phyloP scores from a whole-genome alignment of 2,888 invertebrate species.

The Rutpela maculata region DNA sequence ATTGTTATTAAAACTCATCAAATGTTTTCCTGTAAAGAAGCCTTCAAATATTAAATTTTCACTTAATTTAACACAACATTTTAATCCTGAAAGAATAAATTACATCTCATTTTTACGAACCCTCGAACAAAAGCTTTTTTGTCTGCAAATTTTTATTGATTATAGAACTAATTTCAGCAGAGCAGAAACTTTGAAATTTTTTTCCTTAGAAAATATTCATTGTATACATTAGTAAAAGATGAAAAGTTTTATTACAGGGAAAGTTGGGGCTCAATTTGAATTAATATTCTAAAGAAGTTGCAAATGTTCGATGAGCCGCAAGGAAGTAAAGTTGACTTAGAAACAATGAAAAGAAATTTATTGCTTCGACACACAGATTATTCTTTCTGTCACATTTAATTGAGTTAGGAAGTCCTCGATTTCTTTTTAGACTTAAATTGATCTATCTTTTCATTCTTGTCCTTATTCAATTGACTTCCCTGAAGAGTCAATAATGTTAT shows the following conservation, averaged over 20 bases:
- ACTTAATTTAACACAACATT: neutral
- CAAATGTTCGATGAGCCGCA: constrained; percentile 42
- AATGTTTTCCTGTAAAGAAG: neutral
- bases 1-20: neutral
- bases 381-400: constrained; percentile 64
- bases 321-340: constrained; percentile 46
- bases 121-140: constrained; percentile 2
- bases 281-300: constrained; percentile 44
- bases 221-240: constrained; percentile 20
- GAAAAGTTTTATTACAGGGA: neutral
- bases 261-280: constrained; percentile 33
- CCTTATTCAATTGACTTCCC: constrained; percentile 45
- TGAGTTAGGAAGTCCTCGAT: constrained; percentile 58
- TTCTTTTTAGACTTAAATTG: constrained; percentile 44
- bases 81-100: constrained; percentile 3
- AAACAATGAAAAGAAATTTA: constrained; percentile 67
- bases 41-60: constrained; percentile 7
- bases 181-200: neutral
- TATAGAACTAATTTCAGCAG: constrained; percentile 1
- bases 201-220: constrained; percentile 1
- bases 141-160: constrained; percentile 1
- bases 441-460: constrained; percentile 46
- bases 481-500: constrained; percentile 33
- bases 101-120: neutral
- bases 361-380: constrained; percentile 66